Conservation (phyloP, 2,113 vertebrate species). For the Actinemys pallida region DNA sequence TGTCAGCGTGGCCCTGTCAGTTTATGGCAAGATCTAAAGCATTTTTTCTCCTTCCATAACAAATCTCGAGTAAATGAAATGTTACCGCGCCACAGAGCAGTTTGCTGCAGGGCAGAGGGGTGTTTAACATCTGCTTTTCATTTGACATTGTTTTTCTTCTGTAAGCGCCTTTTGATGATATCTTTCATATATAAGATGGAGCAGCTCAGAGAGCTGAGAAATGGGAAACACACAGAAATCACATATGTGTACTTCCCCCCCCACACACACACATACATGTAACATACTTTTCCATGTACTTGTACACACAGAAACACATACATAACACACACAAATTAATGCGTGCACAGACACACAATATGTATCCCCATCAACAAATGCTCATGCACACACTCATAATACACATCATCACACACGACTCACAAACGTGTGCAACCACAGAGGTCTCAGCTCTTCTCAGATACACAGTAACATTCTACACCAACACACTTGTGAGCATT, state of each 20-base stretch:
- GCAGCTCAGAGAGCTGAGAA: not conserved
- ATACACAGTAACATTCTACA: not conserved
- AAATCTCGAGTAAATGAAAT: not conserved
- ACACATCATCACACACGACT: not conserved
- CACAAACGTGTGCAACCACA: not conserved
- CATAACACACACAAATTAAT: not conserved
- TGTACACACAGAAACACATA: not conserved
- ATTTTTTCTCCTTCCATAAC: not conserved
- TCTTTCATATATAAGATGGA: not conserved
- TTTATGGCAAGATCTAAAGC: not conserved
- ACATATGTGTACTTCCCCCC: not conserved
- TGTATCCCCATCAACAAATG: not conserved
- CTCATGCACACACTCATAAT: not conserved
- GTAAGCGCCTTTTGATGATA: not conserved
- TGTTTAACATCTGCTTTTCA: conserved; percentile 19
- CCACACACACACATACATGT: not conserved
- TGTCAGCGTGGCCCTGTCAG: not conserved
- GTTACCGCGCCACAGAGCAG: rapidly evolving
- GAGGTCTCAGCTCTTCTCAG: not conserved
- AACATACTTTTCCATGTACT: not conserved
- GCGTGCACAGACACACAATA: not conserved
- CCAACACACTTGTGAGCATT: not conserved
- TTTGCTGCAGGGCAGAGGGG: not conserved
- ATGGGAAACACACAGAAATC: not conserved
- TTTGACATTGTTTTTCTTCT: not conserved